A percentile compares a stretch with the other conserved stretches of the same genome.
These are phyloP conservation scores for Leptopilina boulardi DNA, from an alignment of 1,140 invertebrate genomes.

Conservation along the genomic window DNA sequence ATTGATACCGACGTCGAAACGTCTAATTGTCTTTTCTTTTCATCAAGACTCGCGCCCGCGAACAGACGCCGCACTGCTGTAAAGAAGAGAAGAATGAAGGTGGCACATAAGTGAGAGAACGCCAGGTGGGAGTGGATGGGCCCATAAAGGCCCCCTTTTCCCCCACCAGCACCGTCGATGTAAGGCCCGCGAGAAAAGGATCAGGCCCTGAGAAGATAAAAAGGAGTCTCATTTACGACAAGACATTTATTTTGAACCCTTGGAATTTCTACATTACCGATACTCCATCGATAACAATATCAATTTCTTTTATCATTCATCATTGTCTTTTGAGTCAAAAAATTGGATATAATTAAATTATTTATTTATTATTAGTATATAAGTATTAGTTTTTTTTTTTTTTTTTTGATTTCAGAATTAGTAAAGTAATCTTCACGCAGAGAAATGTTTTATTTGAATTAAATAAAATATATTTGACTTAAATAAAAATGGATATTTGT, in stretches of 20 bases:
- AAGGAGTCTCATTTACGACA: not conserved
- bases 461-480: no score
- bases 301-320: not conserved
- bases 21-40: conserved; percentile 40
- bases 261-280: not conserved
- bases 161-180: not conserved
- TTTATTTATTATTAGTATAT: no score
- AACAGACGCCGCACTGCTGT: conserved; percentile 9
- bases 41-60: conserved; percentile 45
- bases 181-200: not conserved
- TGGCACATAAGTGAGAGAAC: conserved; percentile 57
- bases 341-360: no score
- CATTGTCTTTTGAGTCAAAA: no score
- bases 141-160: conserved; percentile 52
- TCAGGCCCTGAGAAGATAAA: conserved; percentile 24
- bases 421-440: no score
- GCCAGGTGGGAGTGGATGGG: conserved; percentile 68
- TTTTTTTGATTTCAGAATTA: no score
- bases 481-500: no score
- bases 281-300: not conserved
- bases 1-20: conserved; percentile 25
- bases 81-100: conserved; percentile 53
- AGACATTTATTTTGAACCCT: conserved; percentile 10
- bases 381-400: no score
- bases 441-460: no score